phyloP scores from a whole-genome alignment of 2,113 vertebrate species.

The Passerina amoena region DNA sequence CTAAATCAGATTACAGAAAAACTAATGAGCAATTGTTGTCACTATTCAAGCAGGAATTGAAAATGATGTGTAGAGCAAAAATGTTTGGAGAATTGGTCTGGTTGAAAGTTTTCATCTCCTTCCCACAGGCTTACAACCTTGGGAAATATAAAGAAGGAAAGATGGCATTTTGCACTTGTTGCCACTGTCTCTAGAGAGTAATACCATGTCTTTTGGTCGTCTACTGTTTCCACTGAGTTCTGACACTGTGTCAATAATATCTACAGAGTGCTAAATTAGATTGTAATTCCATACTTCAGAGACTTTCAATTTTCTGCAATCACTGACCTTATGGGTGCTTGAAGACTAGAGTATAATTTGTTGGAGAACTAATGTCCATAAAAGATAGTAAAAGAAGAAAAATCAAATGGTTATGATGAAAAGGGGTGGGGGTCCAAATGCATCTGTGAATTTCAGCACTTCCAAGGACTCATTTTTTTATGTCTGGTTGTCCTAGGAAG shows the following conservation, averaged over 20 bases:
- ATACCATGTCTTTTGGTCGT: not conserved
- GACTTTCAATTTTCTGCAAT: not conserved
- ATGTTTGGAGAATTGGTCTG: not conserved
- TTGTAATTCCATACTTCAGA: not conserved
- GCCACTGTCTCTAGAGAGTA: not conserved
- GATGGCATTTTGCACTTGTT: not conserved
- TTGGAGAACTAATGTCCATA: not conserved
- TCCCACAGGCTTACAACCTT: not conserved
- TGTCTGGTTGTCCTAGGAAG: not conserved
- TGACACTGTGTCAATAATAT: not conserved
- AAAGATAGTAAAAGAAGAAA: not conserved
- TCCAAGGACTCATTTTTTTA: not conserved
- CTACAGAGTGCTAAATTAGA: not conserved
- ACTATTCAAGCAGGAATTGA: not conserved
- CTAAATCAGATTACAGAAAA: not conserved
- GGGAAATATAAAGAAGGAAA: not conserved
- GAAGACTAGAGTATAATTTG: not conserved
- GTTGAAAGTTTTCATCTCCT: not conserved
- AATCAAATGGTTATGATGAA: not conserved
- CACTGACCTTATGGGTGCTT: not conserved
- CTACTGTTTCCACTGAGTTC: not conserved
- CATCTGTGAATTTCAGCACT: not conserved
- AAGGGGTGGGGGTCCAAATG: not conserved
- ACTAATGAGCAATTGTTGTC: not conserved
- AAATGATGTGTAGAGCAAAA: not conserved